These are phyloP conservation scores for Monomorium pharaonis DNA, from an alignment of 1,140 invertebrate species.

Conservation along the genomic window DNA sequence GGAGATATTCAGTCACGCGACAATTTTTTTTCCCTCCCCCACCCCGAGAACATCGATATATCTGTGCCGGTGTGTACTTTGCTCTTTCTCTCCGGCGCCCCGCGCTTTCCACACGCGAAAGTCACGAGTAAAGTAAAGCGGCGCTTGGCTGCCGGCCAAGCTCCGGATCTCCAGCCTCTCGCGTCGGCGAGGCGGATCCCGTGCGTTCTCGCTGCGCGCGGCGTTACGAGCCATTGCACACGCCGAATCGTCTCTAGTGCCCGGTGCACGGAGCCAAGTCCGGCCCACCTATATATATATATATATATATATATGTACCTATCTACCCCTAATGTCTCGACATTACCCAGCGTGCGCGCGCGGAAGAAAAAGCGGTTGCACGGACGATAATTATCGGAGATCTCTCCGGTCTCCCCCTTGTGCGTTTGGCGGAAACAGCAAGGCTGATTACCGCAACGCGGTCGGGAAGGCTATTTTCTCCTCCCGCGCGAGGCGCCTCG, in stretches of 20 bases:
- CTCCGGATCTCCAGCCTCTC: slow-evolving; percentile 75
- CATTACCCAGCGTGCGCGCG: slow-evolving; percentile 65
- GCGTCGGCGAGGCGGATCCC: slow-evolving; percentile 56
- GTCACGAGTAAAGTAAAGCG: slow-evolving; percentile 80
- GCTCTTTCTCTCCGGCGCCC: slow-evolving; percentile 31
- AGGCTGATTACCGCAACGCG: not conserved
- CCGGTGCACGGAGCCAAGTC: slow-evolving; percentile 59
- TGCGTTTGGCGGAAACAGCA: not conserved
- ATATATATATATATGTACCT: too few species aligned
- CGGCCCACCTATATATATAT: slow-evolving; percentile 69
- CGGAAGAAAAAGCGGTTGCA: slow-evolving; percentile 50
- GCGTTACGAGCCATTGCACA: slow-evolving; percentile 84
- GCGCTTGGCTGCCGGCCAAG: slow-evolving; percentile 80
- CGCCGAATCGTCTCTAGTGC: slow-evolving; percentile 80
- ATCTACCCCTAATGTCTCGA: slow-evolving; percentile 74
- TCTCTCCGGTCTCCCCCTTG: not conserved
- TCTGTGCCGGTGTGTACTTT: slow-evolving; percentile 77
- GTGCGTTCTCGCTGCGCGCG: slow-evolving; percentile 67
- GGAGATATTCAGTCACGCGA: slow-evolving; percentile 80
- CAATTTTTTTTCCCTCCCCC: slow-evolving; percentile 76
- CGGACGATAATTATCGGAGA: slow-evolving; percentile 72
- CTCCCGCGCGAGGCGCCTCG: not conserved
- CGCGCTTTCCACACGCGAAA: slow-evolving; percentile 68
- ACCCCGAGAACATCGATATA: slow-evolving; percentile 79
- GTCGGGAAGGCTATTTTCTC: not conserved